Percentiles rank a stretch among this genome's conserved stretches.
Conservation (phyloP, 92 coral and sea anemone species). For the Siderastrea radians region DNA sequence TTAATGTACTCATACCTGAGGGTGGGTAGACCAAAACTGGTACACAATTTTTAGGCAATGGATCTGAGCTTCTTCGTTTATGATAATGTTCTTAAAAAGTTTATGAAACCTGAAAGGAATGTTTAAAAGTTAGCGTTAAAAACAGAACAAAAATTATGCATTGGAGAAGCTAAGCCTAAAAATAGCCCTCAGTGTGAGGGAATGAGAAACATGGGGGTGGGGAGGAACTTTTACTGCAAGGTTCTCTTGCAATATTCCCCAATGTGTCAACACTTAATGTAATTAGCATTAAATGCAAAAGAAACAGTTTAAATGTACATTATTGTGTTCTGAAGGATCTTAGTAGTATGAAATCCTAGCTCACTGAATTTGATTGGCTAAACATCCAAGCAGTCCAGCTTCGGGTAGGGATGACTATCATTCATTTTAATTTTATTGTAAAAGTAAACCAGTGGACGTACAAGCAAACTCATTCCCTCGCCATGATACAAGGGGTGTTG, state of each 20-base stretch:
- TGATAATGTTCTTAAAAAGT: slow-evolving; percentile 75
- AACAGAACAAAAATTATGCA: not conserved
- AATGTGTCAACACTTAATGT: no score
- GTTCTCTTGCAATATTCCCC: no score
- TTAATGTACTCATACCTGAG: slow-evolving; percentile 73
- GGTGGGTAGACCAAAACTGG: slow-evolving; percentile 91
- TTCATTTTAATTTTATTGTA: no score
- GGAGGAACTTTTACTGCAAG: not conserved
- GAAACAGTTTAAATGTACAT: no score
- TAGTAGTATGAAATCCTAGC: no score
- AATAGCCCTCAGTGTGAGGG: not conserved
- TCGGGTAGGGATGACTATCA: no score
- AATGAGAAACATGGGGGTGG: not conserved
- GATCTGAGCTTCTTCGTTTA: slow-evolving; percentile 89
- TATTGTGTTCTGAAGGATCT: no score
- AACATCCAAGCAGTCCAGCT: no score
- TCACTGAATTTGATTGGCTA: no score
- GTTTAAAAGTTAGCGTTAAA: not conserved
- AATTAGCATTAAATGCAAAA: no score
- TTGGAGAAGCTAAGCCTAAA: not conserved
- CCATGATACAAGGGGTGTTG: not conserved
- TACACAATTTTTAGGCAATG: slow-evolving; percentile 83
- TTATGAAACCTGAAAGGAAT: slow-evolving; percentile 75
- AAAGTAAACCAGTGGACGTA: no score
- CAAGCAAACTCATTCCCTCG: not conserved